phyloP scores from a whole-genome alignment of 2,797 vertebrate genomes.

The Oryzias sinensis region DNA sequence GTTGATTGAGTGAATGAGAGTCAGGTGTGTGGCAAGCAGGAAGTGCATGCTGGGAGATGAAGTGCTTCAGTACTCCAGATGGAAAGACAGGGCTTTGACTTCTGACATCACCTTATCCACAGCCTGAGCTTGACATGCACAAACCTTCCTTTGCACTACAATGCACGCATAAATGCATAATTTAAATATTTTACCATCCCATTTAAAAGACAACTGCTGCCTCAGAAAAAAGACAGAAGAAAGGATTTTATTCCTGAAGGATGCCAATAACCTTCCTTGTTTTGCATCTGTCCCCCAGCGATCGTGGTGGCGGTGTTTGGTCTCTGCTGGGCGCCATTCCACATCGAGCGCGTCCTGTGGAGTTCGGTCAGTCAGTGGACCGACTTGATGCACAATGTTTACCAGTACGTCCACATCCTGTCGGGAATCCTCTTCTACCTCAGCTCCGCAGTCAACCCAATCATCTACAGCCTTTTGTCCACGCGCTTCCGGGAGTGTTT shows the following conservation, averaged over 20 bases:
- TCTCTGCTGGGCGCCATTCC: conserved; percentile 84
- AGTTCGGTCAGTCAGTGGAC: conserved; percentile 83
- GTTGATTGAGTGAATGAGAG: too few relatives aligned
- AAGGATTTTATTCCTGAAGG: not conserved
- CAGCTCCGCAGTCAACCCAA: conserved; percentile 80
- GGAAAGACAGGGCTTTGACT: too few relatives aligned
- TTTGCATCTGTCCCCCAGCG: conserved; percentile 54
- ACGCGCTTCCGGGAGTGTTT: conserved; percentile 81
- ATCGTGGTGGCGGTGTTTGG: conserved; percentile 82
- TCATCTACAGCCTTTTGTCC: conserved; percentile 84
- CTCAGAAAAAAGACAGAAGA: not conserved
- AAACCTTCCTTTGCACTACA: too few relatives aligned
- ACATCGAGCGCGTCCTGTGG: conserved; percentile 81
- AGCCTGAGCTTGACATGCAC: too few relatives aligned
- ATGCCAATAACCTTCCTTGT: conserved; percentile 4
- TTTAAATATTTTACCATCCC: too few relatives aligned
- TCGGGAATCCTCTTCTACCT: conserved; percentile 83
- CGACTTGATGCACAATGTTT: conserved; percentile 78
- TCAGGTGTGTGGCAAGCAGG: too few relatives aligned
- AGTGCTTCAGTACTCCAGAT: too few relatives aligned
- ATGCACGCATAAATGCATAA: too few relatives aligned
- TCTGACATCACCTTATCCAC: too few relatives aligned
- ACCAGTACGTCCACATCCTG: conserved; percentile 81
- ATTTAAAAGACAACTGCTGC: not conserved
- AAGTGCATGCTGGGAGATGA: too few relatives aligned